Conservation (phyloP, 2,888 invertebrate genomes). For the Philonicus albiceps region DNA sequence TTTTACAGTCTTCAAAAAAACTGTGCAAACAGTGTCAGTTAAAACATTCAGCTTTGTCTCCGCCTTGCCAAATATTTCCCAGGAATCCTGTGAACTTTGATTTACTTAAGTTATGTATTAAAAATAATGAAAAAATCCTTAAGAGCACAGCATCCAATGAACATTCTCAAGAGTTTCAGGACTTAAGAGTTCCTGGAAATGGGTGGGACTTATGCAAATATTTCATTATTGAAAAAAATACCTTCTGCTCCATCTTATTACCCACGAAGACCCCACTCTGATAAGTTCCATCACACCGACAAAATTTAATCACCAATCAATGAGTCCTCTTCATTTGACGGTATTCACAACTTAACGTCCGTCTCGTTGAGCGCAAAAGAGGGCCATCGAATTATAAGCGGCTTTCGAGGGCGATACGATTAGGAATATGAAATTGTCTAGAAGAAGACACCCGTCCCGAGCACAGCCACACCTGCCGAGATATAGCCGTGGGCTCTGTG, state of each 20-base stretch:
- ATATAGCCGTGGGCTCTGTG: neutral
- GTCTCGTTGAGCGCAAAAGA: neutral
- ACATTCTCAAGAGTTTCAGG: neutral
- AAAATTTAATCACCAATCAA: constrained; percentile 18
- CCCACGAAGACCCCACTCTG: neutral
- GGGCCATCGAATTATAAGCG: constrained; percentile 19
- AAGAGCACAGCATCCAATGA: neutral
- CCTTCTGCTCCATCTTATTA: neutral
- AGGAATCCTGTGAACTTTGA: neutral
- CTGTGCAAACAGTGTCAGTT: neutral
- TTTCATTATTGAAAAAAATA: neutral
- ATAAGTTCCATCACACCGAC: neutral
- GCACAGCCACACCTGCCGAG: neutral
- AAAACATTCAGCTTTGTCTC: neutral
- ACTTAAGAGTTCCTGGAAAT: neutral
- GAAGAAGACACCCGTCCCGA: neutral
- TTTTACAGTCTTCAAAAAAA: neutral
- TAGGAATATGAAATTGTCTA: constrained; percentile 22
- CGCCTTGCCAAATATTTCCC: neutral
- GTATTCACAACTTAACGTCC: neutral
- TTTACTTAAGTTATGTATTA: neutral
- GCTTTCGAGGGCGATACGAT: neutral
- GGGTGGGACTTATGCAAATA: neutral
- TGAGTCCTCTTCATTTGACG: neutral
- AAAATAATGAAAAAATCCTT: neutral